Conservation (phyloP, 2,888 invertebrate genomes). For the Lasioglossum pauxillum region DNA sequence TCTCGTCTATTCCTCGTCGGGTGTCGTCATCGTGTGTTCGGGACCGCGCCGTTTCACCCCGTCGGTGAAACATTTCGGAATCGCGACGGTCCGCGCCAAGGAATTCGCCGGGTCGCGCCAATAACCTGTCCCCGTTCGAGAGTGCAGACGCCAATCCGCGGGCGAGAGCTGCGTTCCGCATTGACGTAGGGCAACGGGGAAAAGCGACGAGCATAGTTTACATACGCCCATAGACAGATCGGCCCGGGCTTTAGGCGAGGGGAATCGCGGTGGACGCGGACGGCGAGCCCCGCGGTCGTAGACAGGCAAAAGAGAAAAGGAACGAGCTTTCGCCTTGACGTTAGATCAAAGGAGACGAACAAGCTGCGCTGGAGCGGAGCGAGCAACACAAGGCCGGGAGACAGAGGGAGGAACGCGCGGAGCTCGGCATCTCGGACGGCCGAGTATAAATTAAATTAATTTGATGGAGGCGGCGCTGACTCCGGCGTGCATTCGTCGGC, state of each 20-base stretch:
- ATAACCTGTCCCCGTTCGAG: slow-evolving; percentile 66
- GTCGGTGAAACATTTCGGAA: slow-evolving; percentile 61
- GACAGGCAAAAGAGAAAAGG: slow-evolving; percentile 33
- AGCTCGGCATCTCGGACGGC: slow-evolving; percentile 76
- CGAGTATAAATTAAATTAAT: slow-evolving; percentile 83
- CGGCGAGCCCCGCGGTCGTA: slow-evolving; percentile 16
- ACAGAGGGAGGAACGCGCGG: slow-evolving; percentile 46
- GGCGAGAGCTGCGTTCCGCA: slow-evolving; percentile 52
- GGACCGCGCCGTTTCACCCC: slow-evolving; percentile 58
- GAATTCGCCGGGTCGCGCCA: slow-evolving; percentile 75
- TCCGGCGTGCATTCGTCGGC: slow-evolving; percentile 33
- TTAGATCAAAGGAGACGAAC: slow-evolving; percentile 44
- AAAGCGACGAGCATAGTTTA: slow-evolving; percentile 53
- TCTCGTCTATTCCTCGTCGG: slow-evolving; percentile 14
- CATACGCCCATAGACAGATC: slow-evolving; percentile 51
- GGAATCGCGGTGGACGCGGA: slow-evolving; percentile 10
- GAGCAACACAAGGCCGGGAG: not conserved
- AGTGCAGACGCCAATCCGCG: slow-evolving; percentile 49
- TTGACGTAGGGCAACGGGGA: slow-evolving; percentile 50
- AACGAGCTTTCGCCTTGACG: slow-evolving; percentile 25
- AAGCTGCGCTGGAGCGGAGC: slow-evolving; percentile 15
- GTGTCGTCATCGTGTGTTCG: slow-evolving; percentile 57
- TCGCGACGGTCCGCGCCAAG: slow-evolving; percentile 68
- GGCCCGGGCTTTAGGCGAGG: slow-evolving; percentile 28
- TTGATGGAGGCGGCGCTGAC: slow-evolving; percentile 76